These are phyloP conservation scores for Marisa cornuarietis DNA, from an alignment of 1,140 invertebrate genomes.

Conservation along the genomic window DNA sequence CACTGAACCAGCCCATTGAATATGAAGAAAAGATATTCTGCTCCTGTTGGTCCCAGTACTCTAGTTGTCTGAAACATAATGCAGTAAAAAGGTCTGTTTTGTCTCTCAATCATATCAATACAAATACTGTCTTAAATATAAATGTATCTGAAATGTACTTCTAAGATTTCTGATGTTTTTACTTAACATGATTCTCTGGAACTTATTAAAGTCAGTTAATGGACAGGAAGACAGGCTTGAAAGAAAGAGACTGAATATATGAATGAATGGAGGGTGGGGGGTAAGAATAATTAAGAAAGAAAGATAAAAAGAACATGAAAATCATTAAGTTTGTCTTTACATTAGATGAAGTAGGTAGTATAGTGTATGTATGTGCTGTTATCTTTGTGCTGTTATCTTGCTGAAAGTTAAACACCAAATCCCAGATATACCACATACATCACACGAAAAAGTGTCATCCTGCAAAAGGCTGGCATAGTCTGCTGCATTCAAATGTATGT, in stretches of 20 bases:
- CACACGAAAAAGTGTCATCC: slow-evolving; percentile 31
- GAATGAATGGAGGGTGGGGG: not conserved
- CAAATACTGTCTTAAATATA: not conserved
- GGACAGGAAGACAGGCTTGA: not conserved
- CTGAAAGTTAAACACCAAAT: not conserved
- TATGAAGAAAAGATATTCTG: slow-evolving; percentile 44
- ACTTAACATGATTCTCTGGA: not conserved
- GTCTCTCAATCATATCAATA: not conserved
- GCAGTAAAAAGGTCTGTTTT: not conserved
- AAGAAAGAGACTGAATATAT: too few species aligned
- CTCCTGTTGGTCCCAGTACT: slow-evolving; percentile 45
- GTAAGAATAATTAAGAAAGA: not conserved
- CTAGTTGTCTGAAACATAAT: slow-evolving; percentile 34
- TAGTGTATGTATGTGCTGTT: not conserved
- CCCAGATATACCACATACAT: slow-evolving; percentile 31
- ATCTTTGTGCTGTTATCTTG: too few species aligned
- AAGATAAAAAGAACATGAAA: not conserved
- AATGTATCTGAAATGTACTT: not conserved
- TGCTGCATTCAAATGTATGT: slow-evolving; percentile 32
- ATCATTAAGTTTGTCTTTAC: too few species aligned
- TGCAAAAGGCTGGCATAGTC: slow-evolving; percentile 34
- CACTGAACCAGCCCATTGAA: slow-evolving; percentile 34
- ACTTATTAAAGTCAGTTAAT: slow-evolving; percentile 11
- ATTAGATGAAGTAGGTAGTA: too few species aligned
- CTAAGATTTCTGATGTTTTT: not conserved